Percentiles rank a stretch among this genome's conserved stretches.
phyloP scores from a whole-genome alignment of 35 echinoderm and acorn worm genomes.

The Amphiura filiformis region DNA sequence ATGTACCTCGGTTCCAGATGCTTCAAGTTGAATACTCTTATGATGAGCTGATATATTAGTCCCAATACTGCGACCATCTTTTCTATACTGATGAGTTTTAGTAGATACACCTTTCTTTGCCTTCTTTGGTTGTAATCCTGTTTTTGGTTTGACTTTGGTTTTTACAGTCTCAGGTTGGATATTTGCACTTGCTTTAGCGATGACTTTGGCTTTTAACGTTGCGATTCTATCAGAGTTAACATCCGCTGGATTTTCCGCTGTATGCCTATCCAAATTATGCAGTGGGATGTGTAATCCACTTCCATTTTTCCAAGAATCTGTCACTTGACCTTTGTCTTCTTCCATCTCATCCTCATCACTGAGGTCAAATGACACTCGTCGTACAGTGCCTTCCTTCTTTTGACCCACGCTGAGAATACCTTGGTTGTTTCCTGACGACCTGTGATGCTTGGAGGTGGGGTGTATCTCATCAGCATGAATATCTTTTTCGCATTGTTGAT shows the following conservation, averaged over 20 bases:
- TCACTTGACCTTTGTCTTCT: not conserved
- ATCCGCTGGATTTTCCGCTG: not conserved
- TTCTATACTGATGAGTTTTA: not conserved
- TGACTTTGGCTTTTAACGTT: constrained; percentile 48
- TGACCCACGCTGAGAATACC: not conserved
- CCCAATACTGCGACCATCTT: not conserved
- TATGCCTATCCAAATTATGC: not conserved
- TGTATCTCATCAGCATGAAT: not conserved
- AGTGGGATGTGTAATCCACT: not conserved
- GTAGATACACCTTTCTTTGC: not conserved
- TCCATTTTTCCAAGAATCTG: not conserved
- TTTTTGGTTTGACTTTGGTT: not conserved
- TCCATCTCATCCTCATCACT: constrained; percentile 10
- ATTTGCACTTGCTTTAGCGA: constrained; percentile 57
- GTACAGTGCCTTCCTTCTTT: not conserved
- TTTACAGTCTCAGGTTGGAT: constrained; percentile 11
- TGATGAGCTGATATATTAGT: not conserved
- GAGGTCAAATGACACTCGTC: constrained; percentile 28
- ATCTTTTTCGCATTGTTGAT: not conserved
- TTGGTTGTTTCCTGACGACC: not conserved
- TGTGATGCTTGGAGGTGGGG: not conserved
- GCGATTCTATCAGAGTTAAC: constrained; percentile 13
- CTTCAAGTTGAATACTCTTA: not conserved
- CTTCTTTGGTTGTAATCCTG: not conserved
- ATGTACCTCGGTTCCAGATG: not conserved